phyloP scores from a whole-genome alignment of 2,888 invertebrate genomes.

The Nemoura dubitans region DNA sequence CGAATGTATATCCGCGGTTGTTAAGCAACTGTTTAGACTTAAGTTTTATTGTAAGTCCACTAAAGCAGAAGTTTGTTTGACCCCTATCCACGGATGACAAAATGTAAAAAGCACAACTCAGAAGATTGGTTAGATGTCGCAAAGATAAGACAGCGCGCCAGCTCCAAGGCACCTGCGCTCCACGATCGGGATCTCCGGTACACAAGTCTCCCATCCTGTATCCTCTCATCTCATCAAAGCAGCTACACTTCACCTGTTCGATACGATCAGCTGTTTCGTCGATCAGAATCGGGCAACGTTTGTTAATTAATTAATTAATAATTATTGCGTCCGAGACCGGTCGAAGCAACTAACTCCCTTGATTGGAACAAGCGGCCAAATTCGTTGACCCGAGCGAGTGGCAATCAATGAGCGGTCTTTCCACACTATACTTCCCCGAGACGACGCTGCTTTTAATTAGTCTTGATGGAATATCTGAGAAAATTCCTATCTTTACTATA shows the following conservation, averaged over 20 bases:
- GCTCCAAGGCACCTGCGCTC: too few relatives aligned
- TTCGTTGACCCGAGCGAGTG: neutral
- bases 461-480: slow-evolving; percentile 7
- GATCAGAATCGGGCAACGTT: slow-evolving; percentile 23
- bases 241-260: slow-evolving; percentile 24
- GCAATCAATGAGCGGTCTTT: slow-evolving; percentile 16
- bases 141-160: too few relatives aligned
- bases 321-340: slow-evolving; percentile 8
- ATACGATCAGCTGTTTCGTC: slow-evolving; percentile 33
- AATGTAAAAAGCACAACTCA: neutral
- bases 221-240: neutral
- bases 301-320: slow-evolving; percentile 43
- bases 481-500: slow-evolving; percentile 12
- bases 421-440: neutral
- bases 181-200: too few relatives aligned
- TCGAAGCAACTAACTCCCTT: slow-evolving; percentile 7
- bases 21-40: too few relatives aligned
- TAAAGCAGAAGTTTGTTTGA: too few relatives aligned
- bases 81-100: neutral
- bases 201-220: neutral
- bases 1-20: too few relatives aligned
- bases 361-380: neutral
- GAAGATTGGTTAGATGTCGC: neutral
- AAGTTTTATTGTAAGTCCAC: too few relatives aligned
- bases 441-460: neutral